These are phyloP conservation scores for Procambarus virginalis DNA, from an alignment of 1,140 invertebrate species.

Conservation along the genomic window DNA sequence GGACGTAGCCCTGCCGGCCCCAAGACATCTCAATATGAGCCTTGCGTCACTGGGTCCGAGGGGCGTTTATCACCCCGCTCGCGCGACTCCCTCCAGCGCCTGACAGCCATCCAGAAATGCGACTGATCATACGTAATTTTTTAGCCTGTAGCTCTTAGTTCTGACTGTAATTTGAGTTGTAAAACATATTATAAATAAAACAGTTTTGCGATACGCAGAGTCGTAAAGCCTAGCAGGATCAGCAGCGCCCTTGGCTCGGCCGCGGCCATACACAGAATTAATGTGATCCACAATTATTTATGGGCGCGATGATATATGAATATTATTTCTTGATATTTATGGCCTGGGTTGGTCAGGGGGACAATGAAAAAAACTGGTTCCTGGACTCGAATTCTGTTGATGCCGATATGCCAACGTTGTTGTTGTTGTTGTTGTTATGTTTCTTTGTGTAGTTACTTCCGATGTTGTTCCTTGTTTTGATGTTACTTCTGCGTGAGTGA, in stretches of 20 bases:
- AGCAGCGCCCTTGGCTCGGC: slow-evolving; percentile 16
- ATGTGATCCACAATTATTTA: slow-evolving; percentile 66
- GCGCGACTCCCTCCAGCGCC: neutral
- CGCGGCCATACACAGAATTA: slow-evolving; percentile 37
- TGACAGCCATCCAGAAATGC: slow-evolving; percentile 42
- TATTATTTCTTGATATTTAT: slow-evolving; percentile 67
- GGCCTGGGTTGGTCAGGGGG: slow-evolving; percentile 40
- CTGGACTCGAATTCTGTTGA: slow-evolving; percentile 36
- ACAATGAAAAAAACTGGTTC: slow-evolving; percentile 60
- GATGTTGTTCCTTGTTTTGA: neutral
- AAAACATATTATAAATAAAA: slow-evolving; percentile 68
- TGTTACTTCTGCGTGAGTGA: neutral
- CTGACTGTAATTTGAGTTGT: slow-evolving; percentile 67
- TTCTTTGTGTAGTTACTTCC: no score
- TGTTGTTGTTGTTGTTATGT: slow-evolving; percentile 2
- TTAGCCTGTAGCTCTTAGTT: slow-evolving; percentile 66
- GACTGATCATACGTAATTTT: slow-evolving; percentile 67
- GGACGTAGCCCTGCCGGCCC: slow-evolving; percentile 19
- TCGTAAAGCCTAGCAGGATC: slow-evolving; percentile 45
- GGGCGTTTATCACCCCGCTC: neutral
- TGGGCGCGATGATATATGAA: slow-evolving; percentile 62
- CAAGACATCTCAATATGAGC: slow-evolving; percentile 13
- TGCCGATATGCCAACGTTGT: neutral
- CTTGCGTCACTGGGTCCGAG: neutral
- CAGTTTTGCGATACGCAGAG: slow-evolving; percentile 31